Evolutionary conservation across 2,888 invertebrate genomes (phyloP), one percentile per base, ranked within the genome.

Genomic region (Chymomyza procnemis): DNA sequence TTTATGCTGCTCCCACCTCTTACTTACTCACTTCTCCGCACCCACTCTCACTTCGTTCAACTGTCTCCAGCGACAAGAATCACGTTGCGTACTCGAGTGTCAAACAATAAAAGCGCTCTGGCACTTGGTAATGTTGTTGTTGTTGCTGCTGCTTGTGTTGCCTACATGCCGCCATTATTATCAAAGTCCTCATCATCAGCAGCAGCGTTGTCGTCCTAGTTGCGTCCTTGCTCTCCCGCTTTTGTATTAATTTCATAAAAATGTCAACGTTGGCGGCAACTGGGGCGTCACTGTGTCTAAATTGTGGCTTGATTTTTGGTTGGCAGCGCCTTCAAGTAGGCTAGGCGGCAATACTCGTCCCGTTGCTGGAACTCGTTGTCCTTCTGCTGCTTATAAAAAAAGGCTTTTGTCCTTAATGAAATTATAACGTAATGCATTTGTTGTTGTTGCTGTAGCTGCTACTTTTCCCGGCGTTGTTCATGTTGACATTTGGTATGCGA

Each of bases 161-260:
- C 30, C 58, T 30, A 58, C 50, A 48, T 57, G 57, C 52, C 57
- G 57, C 57, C 48, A 64, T 57, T 26, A 62, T 62, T 30, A 62
- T 62, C 57, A 64, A 16, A 56, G 46, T 52, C 18, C 21, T 34
- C 61, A 61, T 50, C 52, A 50, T 41, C 57, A 30, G 26, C 34
- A n/a, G 26, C 34, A 18, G 12, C 19, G 16, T 60, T 52, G 54
- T 61, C 30, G 47, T 21, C 19, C 50, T 59, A 34, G 52, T 52
- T 57, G 57, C 57, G n/a, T 50, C 16, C 50, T 50, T 14, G 16
- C 1, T 54, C 21, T 5, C 19, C 54, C 16, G 9, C 18, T 74
- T 83, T 82, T 85, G 86, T 85, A 84, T 82, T 85, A 82, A 82
- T 82, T 82, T 82, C 86, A 82, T 82, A 82, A 85, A 85, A 82